Conservation (phyloP, 1,140 invertebrate species). For the Drosophila paulistorum region DNA sequence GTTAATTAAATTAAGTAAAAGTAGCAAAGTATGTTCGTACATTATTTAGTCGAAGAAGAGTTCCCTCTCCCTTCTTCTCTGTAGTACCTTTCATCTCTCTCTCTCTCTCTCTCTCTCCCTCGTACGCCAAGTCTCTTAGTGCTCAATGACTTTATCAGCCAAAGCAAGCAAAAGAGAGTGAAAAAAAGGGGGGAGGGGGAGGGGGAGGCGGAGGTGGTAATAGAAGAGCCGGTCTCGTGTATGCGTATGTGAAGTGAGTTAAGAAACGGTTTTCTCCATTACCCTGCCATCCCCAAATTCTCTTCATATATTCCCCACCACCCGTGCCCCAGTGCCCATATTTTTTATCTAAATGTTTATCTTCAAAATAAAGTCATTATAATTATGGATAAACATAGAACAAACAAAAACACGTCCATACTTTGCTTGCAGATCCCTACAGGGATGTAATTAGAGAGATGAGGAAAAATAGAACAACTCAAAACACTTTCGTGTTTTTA, state of each 20-base stretch:
- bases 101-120: neutral
- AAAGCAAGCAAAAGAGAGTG: conserved; percentile 5
- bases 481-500: neutral
- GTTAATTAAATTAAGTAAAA: conserved; percentile 82
- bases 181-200: no score
- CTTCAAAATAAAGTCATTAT: conserved; percentile 38
- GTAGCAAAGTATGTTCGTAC: conserved; percentile 77
- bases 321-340: no score
- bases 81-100: conserved; percentile 4
- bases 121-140: neutral
- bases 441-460: neutral
- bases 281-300: neutral
- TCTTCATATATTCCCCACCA: no score
- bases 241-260: conserved; percentile 5
- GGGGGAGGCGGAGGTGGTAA: no score
- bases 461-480: neutral
- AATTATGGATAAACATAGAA: conserved; percentile 24
- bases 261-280: neutral
- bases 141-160: conserved; percentile 49
- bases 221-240: neutral
- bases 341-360: conserved; percentile 4
- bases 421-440: neutral
- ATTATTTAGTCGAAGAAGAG: conserved; percentile 50
- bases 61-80: conserved; percentile 6
- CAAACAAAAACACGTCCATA: conserved; percentile 1